A percentile compares a stretch with the other conserved stretches of the same genome.
Conservation (phyloP, 2,797 vertebrate species). For the Sphaeramia orbicularis region DNA sequence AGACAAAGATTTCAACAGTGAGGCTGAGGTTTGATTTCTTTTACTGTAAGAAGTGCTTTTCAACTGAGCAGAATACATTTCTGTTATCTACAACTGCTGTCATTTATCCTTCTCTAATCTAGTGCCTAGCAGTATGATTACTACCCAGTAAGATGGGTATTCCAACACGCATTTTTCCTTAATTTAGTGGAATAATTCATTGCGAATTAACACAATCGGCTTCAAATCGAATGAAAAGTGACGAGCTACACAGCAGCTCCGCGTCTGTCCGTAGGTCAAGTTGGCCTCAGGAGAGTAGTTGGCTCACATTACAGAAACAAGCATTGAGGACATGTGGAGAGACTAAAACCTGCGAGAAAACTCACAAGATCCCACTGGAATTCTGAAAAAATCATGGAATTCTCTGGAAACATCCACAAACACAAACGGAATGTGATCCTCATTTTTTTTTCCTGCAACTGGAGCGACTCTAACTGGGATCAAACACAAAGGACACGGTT, state of each 20-base stretch:
- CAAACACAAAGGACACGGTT: constrained; percentile 34
- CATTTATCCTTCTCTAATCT: constrained; percentile 12
- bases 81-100: constrained; percentile 8
- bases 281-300: constrained; percentile 40
- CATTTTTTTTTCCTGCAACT: constrained; percentile 33
- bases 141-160: constrained; percentile 34
- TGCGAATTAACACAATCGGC: constrained; percentile 5
- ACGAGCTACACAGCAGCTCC: constrained; percentile 30
- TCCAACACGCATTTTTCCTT: constrained; percentile 17
- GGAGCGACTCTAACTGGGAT: constrained; percentile 41
- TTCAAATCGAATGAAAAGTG: constrained; percentile 14
- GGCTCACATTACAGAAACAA: constrained; percentile 45
- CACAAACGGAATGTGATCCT: constrained; percentile 79
- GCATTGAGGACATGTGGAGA: constrained; percentile 23
- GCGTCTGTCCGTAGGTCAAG: constrained; percentile 20
- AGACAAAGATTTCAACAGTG: constrained; percentile 28
- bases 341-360: constrained; percentile 20
- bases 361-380: constrained; percentile 63
- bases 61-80: constrained; percentile 34
- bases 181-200: constrained; percentile 29
- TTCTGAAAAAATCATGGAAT: constrained; percentile 62
- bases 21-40: constrained; percentile 24
- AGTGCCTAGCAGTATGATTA: constrained; percentile 23
- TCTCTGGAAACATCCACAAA: constrained; percentile 61
- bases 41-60: constrained; percentile 21